Base-by-base conservation (phyloP, 2,888 invertebrate genomes). In the Apamea epomidion region DNA sequence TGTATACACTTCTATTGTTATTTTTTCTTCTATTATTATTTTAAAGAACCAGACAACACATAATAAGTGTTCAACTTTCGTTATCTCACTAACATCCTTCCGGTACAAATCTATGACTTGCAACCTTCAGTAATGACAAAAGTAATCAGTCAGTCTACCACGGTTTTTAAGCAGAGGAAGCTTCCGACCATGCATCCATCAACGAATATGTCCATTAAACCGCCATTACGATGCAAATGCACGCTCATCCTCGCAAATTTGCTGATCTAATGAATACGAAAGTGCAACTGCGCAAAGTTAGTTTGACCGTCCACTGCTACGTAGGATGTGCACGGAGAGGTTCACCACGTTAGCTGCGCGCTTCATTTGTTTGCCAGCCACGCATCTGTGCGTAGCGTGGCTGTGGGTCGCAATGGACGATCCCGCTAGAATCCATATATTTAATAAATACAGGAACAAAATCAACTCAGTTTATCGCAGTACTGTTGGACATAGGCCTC, bases 211-310 rank as follows among this genome's bases (percentile, higher is more conserved):
- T 65, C 74, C 54, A 85, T 70, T 78, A 87, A 87, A 37, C 8
- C 54, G 62, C 1, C 75, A 54, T 86, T 81, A 78, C 69, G 21
- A 78, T 81, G 70, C 73, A 81, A 86, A 81, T 76, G 70, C 73
- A 78, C 75, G 62, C 48, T 88, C 86, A 85, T 77, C 79, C n/a
- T 74, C 65, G 45, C 75, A 70, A 86, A 88, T 78, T 86, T 65
- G 48, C 65, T 76, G 65, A 69, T 64, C 77, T 73, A 68, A 73
- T 82, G 79, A 85, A 78, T 82, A 64, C 42, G 75, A 85, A 76
- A 88, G 72, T 88, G 80, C 86, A 80, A 68, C 77, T 21, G 65
- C 54, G 69, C 54, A 74, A 51, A 42, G 48, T 78, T 48, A 45
- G 10, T 69, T 1, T 0, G 2, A 1, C 2, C 29, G 25, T 32